Evolutionary conservation across 2,888 invertebrate species (phyloP), one percentile per base, ranked within the genome.

Genomic region (Aricia artaxerxes): DNA sequence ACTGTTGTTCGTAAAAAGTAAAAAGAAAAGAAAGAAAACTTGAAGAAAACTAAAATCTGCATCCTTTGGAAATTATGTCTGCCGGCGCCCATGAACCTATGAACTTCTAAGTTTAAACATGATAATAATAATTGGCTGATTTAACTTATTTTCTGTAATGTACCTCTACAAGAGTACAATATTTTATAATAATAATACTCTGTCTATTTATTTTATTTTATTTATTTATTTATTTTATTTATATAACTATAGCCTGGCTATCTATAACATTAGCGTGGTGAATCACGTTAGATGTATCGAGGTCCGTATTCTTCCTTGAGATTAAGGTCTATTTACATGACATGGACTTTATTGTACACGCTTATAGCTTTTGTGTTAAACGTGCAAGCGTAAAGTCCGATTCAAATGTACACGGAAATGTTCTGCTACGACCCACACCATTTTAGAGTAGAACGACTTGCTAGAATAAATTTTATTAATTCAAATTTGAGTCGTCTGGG

Each of bases 351-450:
- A 75, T 49, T 75, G 9, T 13, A 53, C 75, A 75, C 75, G 44
- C 49, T 31, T 31, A 24, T 11, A 35, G 9, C 11, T 35, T 75
- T 24, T 31, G 31, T 75, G 11, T 53, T 53, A 75, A 31, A 31
- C 75, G 75, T 75, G 75, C 4, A 73, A 75, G 75, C 73, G 73
- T 75, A 49, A 75, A 75, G 75, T 75, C 75, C 75, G 31, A 75
- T 9, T 44, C 49, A 75, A 44, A 49, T 49, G 49, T 49, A 49
- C 49, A 75, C 44, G 24, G 31, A 49, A 24, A 75, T 49, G 69
- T 69, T 38, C 35, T 69, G 38, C 69, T 75, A 75, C 44, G 75
- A 6, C 35, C 16, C 35, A 35, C 5, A 16, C 53, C 57, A 53
- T 76, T n/a, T 76, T 57, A 57, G 1, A 57, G 35, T 57, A 53